Percentiles rank a stretch among this genome's conserved stretches.
These are phyloP conservation scores for Oscheius sp. DNA, from an alignment of 2,888 invertebrate genomes.

Conservation along the genomic window DNA sequence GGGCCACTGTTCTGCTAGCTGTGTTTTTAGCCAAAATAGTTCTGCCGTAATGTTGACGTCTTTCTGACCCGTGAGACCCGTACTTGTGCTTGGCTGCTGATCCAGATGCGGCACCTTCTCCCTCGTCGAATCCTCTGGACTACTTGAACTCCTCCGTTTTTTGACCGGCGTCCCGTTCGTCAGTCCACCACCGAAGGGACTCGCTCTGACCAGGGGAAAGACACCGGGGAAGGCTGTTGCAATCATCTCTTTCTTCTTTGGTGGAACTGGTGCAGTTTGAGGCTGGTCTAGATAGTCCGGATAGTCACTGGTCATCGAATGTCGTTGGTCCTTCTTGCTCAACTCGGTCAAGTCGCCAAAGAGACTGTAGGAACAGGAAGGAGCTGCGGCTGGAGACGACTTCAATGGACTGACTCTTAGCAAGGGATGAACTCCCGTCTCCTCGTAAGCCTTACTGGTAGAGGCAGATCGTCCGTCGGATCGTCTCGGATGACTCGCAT, in stretches of 20 bases:
- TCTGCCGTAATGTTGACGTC: constrained; percentile 64
- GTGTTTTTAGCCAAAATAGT: constrained; percentile 66
- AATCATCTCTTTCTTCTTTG: not conserved
- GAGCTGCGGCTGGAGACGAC: constrained; percentile 19
- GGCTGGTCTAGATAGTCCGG: constrained; percentile 27
- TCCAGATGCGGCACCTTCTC: constrained; percentile 49
- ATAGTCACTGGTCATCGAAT: not conserved
- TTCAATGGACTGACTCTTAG: constrained; percentile 31
- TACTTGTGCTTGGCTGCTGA: constrained; percentile 15
- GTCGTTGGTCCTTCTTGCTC: constrained; percentile 8
- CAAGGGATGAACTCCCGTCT: constrained; percentile 31
- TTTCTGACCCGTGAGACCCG: constrained; percentile 22
- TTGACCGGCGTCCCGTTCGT: constrained; percentile 52
- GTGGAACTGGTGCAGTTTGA: not conserved
- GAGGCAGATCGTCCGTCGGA: constrained; percentile 36
- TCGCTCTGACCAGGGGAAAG: constrained; percentile 28
- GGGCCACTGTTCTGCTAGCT: constrained; percentile 59
- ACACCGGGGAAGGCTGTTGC: constrained; percentile 8
- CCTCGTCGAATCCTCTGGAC: constrained; percentile 46
- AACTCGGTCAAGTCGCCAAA: constrained; percentile 1
- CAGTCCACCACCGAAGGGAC: constrained; percentile 41
- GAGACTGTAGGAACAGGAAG: constrained; percentile 13
- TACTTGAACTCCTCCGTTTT: constrained; percentile 51
- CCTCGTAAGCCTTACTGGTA: constrained; percentile 34
- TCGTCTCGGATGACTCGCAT: constrained; percentile 16